phyloP scores from a whole-genome alignment of 2,113 vertebrate genomes.

The Chascanopsetta lugubris region DNA sequence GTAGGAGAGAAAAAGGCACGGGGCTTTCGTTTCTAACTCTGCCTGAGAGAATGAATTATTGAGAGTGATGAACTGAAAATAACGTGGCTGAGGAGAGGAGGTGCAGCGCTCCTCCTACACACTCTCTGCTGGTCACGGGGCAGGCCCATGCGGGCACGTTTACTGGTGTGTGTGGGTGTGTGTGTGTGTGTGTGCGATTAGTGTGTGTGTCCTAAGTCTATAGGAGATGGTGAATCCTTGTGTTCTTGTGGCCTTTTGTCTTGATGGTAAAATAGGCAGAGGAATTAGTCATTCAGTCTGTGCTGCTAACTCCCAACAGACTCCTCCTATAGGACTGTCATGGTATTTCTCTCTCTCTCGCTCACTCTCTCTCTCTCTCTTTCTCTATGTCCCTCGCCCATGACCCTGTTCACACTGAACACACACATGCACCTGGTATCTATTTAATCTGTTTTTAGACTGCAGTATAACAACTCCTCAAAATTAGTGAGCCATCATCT shows the following conservation, averaged over 20 bases:
- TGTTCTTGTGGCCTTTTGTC: slow-evolving; percentile 43
- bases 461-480: slow-evolving; percentile 67
- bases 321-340: slow-evolving; percentile 58
- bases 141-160: slow-evolving; percentile 41
- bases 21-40: slow-evolving; percentile 50
- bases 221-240: slow-evolving; percentile 18
- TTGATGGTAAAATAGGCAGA: slow-evolving; percentile 47
- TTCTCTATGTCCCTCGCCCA: slow-evolving; percentile 45
- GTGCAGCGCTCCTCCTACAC: slow-evolving; percentile 42
- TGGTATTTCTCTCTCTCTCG: slow-evolving; percentile 34
- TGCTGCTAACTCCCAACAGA: slow-evolving; percentile 61
- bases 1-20: slow-evolving; percentile 39
- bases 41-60: slow-evolving; percentile 77
- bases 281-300: slow-evolving; percentile 66
- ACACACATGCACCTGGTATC: slow-evolving; percentile 75
- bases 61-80: slow-evolving; percentile 80
- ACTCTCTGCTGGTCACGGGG: slow-evolving; percentile 53
- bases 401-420: slow-evolving; percentile 57
- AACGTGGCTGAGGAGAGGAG: slow-evolving; percentile 62
- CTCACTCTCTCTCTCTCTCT: slow-evolving; percentile 25
- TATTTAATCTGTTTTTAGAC: slow-evolving; percentile 77
- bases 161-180: slow-evolving; percentile 16
- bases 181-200: slow-evolving; percentile 6
- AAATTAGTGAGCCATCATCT: slow-evolving; percentile 74
- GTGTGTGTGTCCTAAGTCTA: slow-evolving; percentile 19